A percentile compares a stretch with the other conserved stretches of the same genome.
phyloP scores from a whole-genome alignment of 2,113 vertebrate genomes.

The Laticauda laticaudata region DNA sequence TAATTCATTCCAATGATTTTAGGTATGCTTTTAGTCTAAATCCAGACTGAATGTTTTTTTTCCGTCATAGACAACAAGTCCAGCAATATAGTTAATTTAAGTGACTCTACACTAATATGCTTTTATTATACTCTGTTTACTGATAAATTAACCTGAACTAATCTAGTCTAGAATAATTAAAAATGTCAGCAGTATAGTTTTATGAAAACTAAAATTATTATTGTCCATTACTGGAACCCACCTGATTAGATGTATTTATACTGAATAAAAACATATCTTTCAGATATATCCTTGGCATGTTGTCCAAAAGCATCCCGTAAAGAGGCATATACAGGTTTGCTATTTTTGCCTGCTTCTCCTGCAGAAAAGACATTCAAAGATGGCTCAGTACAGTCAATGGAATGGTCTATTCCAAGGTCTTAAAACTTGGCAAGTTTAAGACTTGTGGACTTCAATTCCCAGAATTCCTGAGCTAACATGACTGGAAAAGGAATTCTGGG shows the following conservation, averaged over 20 bases:
- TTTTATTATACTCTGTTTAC: not conserved
- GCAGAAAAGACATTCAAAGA: constrained; percentile 34
- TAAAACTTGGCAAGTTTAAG: too few species aligned
- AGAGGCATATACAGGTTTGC: constrained; percentile 94
- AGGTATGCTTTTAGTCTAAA: not conserved
- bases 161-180: not conserved
- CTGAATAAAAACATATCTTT: constrained; percentile 93
- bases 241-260: constrained; percentile 90
- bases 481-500: too few species aligned
- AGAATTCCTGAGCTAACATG: too few species aligned
- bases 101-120: not conserved
- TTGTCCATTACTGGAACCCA: constrained; percentile 42
- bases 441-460: too few species aligned
- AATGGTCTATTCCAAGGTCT: not conserved
- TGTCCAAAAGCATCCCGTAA: constrained; percentile 96
- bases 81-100: not conserved
- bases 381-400: not conserved
- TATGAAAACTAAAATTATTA: not conserved
- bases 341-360: constrained; percentile 93
- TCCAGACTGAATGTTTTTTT: not conserved
- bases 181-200: not conserved
- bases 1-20: not conserved
- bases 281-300: constrained; percentile 96
- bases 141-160: not conserved
- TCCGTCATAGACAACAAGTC: not conserved